Evolutionary conservation across 2,888 invertebrate genomes (phyloP).

Genomic region (Sinopyrophorus schimmeli): DNA sequence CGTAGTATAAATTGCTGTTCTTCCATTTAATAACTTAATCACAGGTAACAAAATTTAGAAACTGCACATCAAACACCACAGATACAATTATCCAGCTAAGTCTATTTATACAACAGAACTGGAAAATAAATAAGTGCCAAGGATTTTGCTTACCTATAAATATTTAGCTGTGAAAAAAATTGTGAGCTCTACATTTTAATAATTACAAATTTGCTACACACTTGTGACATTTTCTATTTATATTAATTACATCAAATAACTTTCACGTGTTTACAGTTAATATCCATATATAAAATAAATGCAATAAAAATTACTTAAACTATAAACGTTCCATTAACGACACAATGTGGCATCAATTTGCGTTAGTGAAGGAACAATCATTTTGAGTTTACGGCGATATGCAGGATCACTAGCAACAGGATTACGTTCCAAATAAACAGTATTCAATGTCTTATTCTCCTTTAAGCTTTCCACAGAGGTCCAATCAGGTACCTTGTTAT

Average conservation of each 20-base stretch:
- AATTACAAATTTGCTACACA: too few relatives aligned
- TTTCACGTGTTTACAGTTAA: too few relatives aligned
- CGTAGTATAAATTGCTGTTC: slow-evolving; percentile 50
- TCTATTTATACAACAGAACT: slow-evolving; percentile 51
- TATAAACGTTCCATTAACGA: too few relatives aligned
- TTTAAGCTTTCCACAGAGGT: slow-evolving; percentile 74
- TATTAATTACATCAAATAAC: too few relatives aligned
- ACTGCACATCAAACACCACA: slow-evolving; percentile 45
- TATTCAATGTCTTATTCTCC: slow-evolving; percentile 68
- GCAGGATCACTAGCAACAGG: slow-evolving; percentile 82
- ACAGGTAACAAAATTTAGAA: slow-evolving; percentile 37
- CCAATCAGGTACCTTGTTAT: slow-evolving; percentile 88
- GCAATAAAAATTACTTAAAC: too few relatives aligned
- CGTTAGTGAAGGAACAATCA: slow-evolving; percentile 79
- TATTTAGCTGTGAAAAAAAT: slow-evolving; percentile 28
- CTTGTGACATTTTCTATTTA: too few relatives aligned
- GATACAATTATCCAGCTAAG: slow-evolving; percentile 51
- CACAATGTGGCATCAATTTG: slow-evolving; percentile 97
- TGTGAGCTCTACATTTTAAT: too few relatives aligned
- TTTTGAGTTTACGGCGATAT: slow-evolving; percentile 88
- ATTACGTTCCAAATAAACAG: slow-evolving; percentile 94
- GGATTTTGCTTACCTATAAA: slow-evolving; percentile 46
- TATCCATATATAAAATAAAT: too few relatives aligned
- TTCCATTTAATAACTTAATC: slow-evolving; percentile 21
- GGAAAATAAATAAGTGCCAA: slow-evolving; percentile 55